Evolutionary conservation across 2,888 invertebrate species (phyloP).

Genomic region (Vannuccia rotundouncinata): DNA sequence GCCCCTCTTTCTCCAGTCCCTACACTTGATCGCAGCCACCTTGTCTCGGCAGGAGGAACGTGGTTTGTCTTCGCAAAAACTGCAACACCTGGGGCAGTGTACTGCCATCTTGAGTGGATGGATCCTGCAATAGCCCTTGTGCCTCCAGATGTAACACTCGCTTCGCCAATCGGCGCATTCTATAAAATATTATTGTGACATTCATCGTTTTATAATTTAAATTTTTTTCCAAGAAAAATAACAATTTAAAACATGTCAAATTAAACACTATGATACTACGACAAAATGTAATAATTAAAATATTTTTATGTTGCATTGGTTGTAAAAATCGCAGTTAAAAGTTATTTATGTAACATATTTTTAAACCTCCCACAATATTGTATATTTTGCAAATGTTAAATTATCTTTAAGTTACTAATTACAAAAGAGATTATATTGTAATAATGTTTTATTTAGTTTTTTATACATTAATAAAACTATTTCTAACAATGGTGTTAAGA

Average conservation of each 20-base stretch:
- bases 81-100: neutral
- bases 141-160: neutral
- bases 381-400: neutral
- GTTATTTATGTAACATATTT: too few species aligned
- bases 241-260: too few species aligned
- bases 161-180: neutral
- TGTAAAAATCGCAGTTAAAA: too few species aligned
- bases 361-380: too few species aligned
- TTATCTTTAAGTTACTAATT: neutral
- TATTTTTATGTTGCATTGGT: too few species aligned
- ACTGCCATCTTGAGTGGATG: neutral
- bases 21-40: neutral
- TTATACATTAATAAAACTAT: neutral
- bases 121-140: neutral
- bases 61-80: neutral
- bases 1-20: constrained; percentile 1
- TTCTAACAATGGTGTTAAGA: neutral
- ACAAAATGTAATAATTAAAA: too few species aligned
- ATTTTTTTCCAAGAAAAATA: too few species aligned
- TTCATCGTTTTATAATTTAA: neutral
- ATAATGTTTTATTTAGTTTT: neutral
- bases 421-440: neutral
- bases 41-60: neutral
- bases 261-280: too few species aligned
- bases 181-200: neutral